A percentile compares a stretch with the other conserved stretches of the same genome.
Evolutionary conservation across 2,797 vertebrate genomes (phyloP).

Genomic region (Euphonia xanthogaster): DNA sequence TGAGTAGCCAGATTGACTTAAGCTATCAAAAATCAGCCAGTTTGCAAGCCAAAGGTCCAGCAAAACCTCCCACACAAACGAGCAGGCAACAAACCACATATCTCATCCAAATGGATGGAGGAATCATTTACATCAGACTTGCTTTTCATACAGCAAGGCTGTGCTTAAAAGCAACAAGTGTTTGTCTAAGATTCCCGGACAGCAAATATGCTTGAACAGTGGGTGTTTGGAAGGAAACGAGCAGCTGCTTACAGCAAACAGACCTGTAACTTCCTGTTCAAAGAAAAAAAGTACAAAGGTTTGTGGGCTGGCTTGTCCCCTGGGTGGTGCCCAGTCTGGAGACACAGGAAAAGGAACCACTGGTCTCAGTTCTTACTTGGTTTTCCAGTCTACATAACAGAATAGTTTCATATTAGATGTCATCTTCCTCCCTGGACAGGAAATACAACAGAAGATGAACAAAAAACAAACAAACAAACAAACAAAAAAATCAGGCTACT

Average conservation of each 20-base stretch:
- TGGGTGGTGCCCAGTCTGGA: neutral
- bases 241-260: neutral
- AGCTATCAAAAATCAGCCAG: neutral
- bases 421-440: neutral
- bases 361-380: neutral
- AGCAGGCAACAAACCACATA: neutral
- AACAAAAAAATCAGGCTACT: neutral
- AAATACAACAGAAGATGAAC: neutral
- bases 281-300: neutral
- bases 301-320: neutral
- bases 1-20: neutral
- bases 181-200: neutral
- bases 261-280: neutral
- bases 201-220: neutral
- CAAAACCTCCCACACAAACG: neutral
- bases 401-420: neutral
- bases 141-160: neutral
- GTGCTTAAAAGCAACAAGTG: neutral
- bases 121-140: neutral
- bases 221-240: neutral
- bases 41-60: neutral
- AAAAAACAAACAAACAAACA: neutral
- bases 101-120: neutral
- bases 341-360: neutral
- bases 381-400: neutral